These are phyloP conservation scores for Sinocyclocheilus rhinocerous DNA, from an alignment of 2,113 vertebrate genomes.

Conservation along the genomic window DNA sequence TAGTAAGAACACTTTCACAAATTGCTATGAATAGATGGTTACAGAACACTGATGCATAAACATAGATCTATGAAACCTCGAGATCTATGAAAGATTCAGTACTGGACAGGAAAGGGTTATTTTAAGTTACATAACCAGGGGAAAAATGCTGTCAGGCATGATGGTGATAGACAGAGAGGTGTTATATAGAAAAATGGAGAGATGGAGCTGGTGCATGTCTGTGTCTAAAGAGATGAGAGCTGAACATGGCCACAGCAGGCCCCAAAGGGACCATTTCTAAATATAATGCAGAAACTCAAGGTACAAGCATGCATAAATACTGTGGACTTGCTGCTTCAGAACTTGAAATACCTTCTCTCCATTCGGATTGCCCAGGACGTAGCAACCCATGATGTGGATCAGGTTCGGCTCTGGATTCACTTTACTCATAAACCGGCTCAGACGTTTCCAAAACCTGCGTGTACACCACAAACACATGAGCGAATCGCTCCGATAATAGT, in stretches of 20 bases:
- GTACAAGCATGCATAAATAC: constrained; percentile 2
- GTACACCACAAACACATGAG: constrained; percentile 34
- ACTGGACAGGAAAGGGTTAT: constrained; percentile 24
- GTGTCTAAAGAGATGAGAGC: constrained; percentile 17
- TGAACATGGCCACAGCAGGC: constrained; percentile 30
- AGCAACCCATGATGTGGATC: constrained; percentile 97
- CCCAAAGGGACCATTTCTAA: constrained; percentile 12
- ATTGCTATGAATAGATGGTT: not conserved
- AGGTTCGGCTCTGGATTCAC: constrained; percentile 94
- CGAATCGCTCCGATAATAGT: not conserved
- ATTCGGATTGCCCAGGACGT: constrained; percentile 96
- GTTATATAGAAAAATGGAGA: constrained; percentile 8
- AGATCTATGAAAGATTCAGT: not conserved
- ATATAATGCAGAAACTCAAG: constrained; percentile 24
- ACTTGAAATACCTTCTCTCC: constrained; percentile 88
- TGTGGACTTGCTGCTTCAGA: not conserved
- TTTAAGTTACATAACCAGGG: constrained; percentile 33
- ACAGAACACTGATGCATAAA: not conserved
- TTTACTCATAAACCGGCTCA: constrained; percentile 97
- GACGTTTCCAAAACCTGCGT: constrained; percentile 91
- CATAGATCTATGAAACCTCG: not conserved
- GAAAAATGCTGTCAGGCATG: constrained; percentile 38
- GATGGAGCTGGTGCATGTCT: not conserved
- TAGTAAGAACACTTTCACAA: not conserved
- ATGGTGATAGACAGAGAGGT: constrained; percentile 25